Evolutionary conservation across 1,140 invertebrate genomes (phyloP).

Genomic region (Aphelinus atriplicis): DNA sequence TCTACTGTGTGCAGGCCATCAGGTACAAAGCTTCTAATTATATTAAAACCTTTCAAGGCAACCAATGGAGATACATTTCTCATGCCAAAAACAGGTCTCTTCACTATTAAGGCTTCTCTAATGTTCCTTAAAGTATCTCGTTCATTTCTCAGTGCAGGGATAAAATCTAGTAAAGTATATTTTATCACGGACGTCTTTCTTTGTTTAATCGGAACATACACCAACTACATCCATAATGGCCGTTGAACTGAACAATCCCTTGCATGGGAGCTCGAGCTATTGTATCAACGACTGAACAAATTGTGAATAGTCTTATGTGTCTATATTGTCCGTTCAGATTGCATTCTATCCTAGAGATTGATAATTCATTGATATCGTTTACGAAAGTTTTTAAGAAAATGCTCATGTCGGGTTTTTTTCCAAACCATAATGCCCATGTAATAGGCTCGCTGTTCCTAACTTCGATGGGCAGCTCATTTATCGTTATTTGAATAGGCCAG

Average conservation of each 20-base stretch:
- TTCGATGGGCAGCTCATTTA: conserved; percentile 36
- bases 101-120: background rate
- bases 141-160: no score
- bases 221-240: no score
- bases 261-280: no score
- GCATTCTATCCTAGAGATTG: background rate
- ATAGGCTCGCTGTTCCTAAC: conserved; percentile 19
- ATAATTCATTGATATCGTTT: conserved; percentile 13
- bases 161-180: no score
- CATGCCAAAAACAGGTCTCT: conserved; percentile 32
- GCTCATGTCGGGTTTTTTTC: conserved; percentile 32
- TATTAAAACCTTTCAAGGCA: conserved; percentile 29
- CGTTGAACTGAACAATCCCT: no score
- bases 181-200: no score
- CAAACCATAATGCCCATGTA: conserved; percentile 29
- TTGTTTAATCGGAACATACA: no score
- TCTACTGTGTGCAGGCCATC: conserved; percentile 36
- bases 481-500: conserved; percentile 34
- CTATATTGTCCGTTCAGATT: no score
- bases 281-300: no score
- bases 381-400: conserved; percentile 24
- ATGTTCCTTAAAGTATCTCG: no score
- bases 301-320: no score
- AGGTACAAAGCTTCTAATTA: conserved; percentile 32
- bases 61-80: conserved; percentile 30